Evolutionary conservation across 92 coral and sea anemone genomes (phyloP), one percentile per base, ranked within the genome.

Genomic region (Isaurus tuberculatus): DNA sequence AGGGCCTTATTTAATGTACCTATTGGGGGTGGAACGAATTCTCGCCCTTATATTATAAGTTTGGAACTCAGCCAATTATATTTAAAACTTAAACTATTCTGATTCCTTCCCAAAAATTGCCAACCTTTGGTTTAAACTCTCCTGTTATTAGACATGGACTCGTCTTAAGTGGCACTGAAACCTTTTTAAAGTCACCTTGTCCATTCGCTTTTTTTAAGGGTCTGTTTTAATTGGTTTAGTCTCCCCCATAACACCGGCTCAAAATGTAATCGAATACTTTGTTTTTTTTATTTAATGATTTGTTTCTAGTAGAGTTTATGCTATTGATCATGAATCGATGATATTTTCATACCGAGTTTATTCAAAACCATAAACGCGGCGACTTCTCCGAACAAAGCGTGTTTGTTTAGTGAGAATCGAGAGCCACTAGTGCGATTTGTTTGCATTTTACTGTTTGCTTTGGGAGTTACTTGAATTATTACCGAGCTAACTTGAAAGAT

Each of bases 401-500:
- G 70, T 77, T 77, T 77, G 70, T 57, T 77, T 30, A 57, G 82
- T 14, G 7, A 57, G 37, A 16, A 9, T 15, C 9, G 29, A n/a
- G 69, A 77, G 42, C 82, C 82, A 77, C 34, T 77, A 7, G 68
- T n/a, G 33, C n/a, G 5, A 33, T 48, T 58, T 23, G 15, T 23
- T 57, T 25, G 48, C 0, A 3, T 60, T 27, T 3, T 27, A 20
- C 58, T 77, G 68, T 77, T 77, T 77, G 82, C 69, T 33, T 77
- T 77, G 4, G 55, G 70, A 31, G 69, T 34, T 58, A 22, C 55
- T 58, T 58, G 51, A 34, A 22, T 57, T 32, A 75, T 75, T 55
- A 55, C 68, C 31, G 69, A 75, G 7, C 67, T 40, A 57, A 75
- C 66, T 77, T 77, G 82, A 77, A 77, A 77, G 82, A 77, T 28